phyloP scores from a whole-genome alignment of 2,888 invertebrate species.

The Coelinius sp. region DNA sequence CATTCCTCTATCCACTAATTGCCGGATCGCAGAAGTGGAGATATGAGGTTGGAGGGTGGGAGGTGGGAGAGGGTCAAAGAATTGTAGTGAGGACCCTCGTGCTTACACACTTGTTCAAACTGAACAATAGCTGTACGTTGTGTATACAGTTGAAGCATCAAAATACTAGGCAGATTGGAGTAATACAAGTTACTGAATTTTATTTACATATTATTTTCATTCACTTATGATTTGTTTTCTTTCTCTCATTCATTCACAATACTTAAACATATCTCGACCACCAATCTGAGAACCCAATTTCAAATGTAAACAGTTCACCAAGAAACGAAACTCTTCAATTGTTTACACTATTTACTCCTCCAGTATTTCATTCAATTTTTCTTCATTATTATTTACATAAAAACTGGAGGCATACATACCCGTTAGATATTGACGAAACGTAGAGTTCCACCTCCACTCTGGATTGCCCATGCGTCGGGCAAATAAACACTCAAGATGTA shows the following conservation, averaged over 20 bases:
- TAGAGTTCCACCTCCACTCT: slow-evolving; percentile 91
- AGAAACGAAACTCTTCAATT: background rate
- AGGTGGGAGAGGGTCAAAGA: background rate
- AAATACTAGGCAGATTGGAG: background rate
- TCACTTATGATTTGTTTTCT: background rate
- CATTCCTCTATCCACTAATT: slow-evolving; percentile 22
- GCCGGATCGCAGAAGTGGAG: background rate
- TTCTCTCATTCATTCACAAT: background rate
- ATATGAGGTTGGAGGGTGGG: background rate
- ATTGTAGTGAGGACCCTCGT: slow-evolving; percentile 14
- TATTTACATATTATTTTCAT: slow-evolving; percentile 12
- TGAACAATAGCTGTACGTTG: slow-evolving; percentile 9
- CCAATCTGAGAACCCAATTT: background rate
- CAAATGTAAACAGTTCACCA: background rate
- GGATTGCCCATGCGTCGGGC: slow-evolving; percentile 84
- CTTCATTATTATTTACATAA: background rate
- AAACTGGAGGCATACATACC: slow-evolving; percentile 72
- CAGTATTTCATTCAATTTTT: background rate
- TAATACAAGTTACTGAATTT: background rate
- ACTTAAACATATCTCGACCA: background rate
- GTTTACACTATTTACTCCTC: background rate
- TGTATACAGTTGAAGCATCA: background rate
- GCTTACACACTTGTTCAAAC: background rate
- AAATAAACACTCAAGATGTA: slow-evolving; percentile 87
- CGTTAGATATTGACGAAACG: slow-evolving; percentile 82